Percentiles rank a stretch among this genome's conserved stretches.
Conservation (phyloP, 2,888 invertebrate genomes). For the Spilosoma lubricipeda region DNA sequence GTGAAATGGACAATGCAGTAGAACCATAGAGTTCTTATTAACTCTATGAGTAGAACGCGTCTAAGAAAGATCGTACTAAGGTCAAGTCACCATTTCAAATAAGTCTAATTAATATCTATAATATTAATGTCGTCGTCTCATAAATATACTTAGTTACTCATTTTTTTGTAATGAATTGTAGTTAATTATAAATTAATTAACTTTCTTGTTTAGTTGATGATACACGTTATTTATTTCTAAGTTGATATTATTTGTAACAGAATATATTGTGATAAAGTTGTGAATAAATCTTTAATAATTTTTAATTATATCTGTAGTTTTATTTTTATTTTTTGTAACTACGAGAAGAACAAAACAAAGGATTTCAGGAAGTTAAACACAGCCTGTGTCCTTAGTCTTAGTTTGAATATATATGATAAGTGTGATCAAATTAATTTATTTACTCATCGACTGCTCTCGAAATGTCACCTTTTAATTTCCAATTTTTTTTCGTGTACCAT, state of each 20-base stretch:
- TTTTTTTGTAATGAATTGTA: slow-evolving; percentile 43
- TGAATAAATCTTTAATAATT: slow-evolving; percentile 72
- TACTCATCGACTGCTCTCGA: not conserved
- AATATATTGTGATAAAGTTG: slow-evolving; percentile 78
- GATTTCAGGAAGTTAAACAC: not conserved
- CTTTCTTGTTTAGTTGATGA: slow-evolving; percentile 64
- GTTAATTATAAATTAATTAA: slow-evolving; percentile 35
- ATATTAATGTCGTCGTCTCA: slow-evolving; percentile 25
- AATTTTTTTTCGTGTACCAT: not conserved
- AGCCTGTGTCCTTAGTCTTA: not conserved
- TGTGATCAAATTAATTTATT: not conserved
- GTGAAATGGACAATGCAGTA: not conserved
- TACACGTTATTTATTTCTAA: slow-evolving; percentile 81
- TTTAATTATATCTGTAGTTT: slow-evolving; percentile 27
- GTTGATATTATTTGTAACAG: slow-evolving; percentile 63
- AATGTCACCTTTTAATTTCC: not conserved
- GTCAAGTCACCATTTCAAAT: slow-evolving; percentile 19
- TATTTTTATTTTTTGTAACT: not conserved
- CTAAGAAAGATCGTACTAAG: slow-evolving; percentile 34
- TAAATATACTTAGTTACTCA: slow-evolving; percentile 31
- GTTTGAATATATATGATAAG: too few relatives aligned
- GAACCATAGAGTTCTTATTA: too few relatives aligned
- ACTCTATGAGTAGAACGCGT: too few relatives aligned
- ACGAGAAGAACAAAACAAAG: not conserved
- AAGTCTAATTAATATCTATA: slow-evolving; percentile 14